phyloP scores from a whole-genome alignment of 2,888 invertebrate species.

The Patella depressa region DNA sequence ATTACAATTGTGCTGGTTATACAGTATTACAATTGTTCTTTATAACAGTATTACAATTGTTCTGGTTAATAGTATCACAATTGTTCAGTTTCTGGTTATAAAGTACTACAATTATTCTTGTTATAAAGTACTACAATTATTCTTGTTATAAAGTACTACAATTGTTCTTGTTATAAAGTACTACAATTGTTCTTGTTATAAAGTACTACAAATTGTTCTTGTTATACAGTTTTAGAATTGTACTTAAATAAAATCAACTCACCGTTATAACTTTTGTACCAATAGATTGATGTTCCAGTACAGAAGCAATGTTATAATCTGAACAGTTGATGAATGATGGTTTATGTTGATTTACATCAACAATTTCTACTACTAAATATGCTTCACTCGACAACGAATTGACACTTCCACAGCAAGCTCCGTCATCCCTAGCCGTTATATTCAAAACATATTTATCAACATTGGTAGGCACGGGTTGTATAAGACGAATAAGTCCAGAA shows the following conservation, averaged over 20 bases:
- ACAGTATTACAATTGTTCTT: too few species aligned
- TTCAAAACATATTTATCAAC: conserved; percentile 86
- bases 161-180: too few species aligned
- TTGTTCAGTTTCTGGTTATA: too few species aligned
- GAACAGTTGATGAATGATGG: conserved; percentile 95
- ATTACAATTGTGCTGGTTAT: too few species aligned
- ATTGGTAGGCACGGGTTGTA: conserved; percentile 52
- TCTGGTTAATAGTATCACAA: too few species aligned
- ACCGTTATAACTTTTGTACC: conserved; percentile 55
- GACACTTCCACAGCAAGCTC: conserved; percentile 93
- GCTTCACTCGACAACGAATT: conserved; percentile 90
- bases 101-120: too few species aligned
- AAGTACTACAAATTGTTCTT: too few species aligned
- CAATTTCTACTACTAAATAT: conserved; percentile 95
- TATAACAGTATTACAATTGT: too few species aligned
- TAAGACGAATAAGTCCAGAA: conserved; percentile 66
- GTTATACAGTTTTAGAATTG: too few species aligned
- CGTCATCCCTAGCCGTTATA: conserved; percentile 97
- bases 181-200: too few species aligned
- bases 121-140: too few species aligned
- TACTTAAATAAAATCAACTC: conserved; percentile 15
- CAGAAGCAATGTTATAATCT: conserved; percentile 80
- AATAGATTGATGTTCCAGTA: conserved; percentile 50
- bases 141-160: too few species aligned
- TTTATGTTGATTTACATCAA: conserved; percentile 97